A percentile compares a stretch with the other conserved stretches of the same genome.
These are phyloP conservation scores for Drosophila pegasa DNA, from an alignment of 2,888 invertebrate genomes.

Conservation along the genomic window DNA sequence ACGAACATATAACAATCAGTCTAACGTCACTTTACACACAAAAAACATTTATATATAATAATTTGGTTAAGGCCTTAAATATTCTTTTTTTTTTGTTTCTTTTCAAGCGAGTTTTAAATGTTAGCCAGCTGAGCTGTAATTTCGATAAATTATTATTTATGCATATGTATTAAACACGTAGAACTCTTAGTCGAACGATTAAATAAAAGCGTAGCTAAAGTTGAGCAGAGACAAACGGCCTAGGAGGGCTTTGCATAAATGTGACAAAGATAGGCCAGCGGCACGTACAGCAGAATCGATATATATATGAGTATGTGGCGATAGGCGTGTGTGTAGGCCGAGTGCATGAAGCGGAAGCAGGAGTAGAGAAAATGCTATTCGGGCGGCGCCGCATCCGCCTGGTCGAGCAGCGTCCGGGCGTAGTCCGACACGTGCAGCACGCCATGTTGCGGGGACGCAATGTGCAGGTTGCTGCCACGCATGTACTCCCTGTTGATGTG, in stretches of 20 bases:
- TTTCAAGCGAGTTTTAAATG: too few species aligned
- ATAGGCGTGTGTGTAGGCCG: too few species aligned
- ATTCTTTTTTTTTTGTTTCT: too few species aligned
- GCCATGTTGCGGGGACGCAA: conserved; percentile 84
- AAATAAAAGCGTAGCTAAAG: background rate
- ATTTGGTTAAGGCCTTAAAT: too few species aligned
- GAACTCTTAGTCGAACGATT: background rate
- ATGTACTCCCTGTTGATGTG: conserved; percentile 85
- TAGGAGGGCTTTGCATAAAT: conserved; percentile 9
- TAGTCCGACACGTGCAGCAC: conserved; percentile 82
- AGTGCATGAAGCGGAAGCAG: too few species aligned
- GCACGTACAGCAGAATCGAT: too few species aligned
- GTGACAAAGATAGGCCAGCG: background rate
- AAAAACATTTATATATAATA: too few species aligned
- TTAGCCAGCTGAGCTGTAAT: background rate
- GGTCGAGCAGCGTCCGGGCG: conserved; percentile 17
- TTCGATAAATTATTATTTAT: background rate
- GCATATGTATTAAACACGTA: background rate
- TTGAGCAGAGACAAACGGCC: background rate
- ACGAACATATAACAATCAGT: background rate
- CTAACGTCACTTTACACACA: too few species aligned
- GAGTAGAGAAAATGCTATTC: too few species aligned
- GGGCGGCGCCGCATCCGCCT: too few species aligned
- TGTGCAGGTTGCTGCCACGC: conserved; percentile 85
- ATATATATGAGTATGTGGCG: too few species aligned